Conservation (phyloP, 2,113 vertebrate species). For the Eupsittula cactorum region DNA sequence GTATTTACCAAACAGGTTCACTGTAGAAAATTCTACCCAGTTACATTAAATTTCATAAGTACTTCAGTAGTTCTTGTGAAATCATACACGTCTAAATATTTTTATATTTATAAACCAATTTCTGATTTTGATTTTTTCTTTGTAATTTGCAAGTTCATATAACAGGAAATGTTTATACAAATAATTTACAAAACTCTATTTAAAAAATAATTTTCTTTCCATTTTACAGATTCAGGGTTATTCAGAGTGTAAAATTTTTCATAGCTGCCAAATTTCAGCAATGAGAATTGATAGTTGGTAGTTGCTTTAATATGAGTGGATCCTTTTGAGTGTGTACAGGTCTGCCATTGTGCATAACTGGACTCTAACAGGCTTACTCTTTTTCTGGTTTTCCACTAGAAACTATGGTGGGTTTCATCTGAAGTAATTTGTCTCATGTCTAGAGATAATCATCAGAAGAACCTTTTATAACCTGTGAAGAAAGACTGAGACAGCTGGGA, state of each 20-base stretch:
- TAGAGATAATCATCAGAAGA: background rate
- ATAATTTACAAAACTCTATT: background rate
- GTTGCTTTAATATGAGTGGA: background rate
- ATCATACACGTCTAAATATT: background rate
- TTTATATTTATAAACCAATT: background rate
- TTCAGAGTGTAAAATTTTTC: background rate
- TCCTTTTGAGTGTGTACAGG: background rate
- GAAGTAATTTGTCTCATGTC: background rate
- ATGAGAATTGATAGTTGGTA: background rate
- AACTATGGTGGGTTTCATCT: background rate
- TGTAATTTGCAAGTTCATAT: background rate
- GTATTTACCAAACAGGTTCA: background rate
- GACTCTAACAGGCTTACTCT: fast-evolving
- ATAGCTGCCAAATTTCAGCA: background rate
- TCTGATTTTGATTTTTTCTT: background rate
- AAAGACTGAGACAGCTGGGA: background rate
- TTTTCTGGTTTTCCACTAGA: background rate
- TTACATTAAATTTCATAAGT: background rate
- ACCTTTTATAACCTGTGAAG: background rate
- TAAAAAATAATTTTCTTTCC: background rate
- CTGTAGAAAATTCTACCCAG: background rate
- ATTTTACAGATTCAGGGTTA: background rate
- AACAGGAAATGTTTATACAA: background rate
- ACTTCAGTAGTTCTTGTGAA: background rate
- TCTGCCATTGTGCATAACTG: background rate